Evolutionary conservation across 2,888 invertebrate genomes (phyloP), one percentile per base, ranked within the genome.

Genomic region (Malthinus seriepunctatus): DNA sequence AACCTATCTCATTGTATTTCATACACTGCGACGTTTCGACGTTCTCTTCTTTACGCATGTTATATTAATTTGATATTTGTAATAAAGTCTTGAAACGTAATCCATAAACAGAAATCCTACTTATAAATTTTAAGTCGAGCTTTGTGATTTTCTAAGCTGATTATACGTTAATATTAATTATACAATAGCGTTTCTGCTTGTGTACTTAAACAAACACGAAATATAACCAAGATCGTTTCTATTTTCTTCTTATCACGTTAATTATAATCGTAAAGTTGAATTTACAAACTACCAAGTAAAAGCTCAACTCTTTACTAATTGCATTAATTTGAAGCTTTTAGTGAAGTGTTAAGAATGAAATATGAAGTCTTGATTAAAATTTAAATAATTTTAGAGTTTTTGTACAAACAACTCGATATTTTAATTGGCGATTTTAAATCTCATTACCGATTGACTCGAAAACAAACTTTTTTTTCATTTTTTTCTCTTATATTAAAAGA

Each of bases 101-200:
- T 70, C 68, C 64, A 63, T 65, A 68, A 69, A 70, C 66, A 68
- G 68, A 69, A 70, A 65, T 70, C 60, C 67, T 57, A 68, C 65
- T 69, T 69, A 68, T 65, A 61, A 66, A 68, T 68, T 66, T 68
- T 67, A 67, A 68, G 60, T 65, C 63, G 67, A 62, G 67, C 67
- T 67, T 66, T 65, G 64, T 68, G 63, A 67, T 66, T 66, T 66
- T 58, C 62, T 62, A 69, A 69, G 69, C 61, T 67, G 69, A 69
- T 69, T 69, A 69, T 54, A 62, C 61, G 55, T 56, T 56, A 63
- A 67, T 63, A 67, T 67, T 69, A 68, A 69, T 67, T 64, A 65
- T 63, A 56, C 56, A 56, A 56, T 44, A 50, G 50, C 56, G 35
- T 49, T 44, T 32, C 23, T 49, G 35, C 44, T 56, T 23, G 49